A percentile compares a stretch with the other conserved stretches of the same genome.
Conservation (phyloP, 2,888 invertebrate species). For the Andrena trimmerana region DNA sequence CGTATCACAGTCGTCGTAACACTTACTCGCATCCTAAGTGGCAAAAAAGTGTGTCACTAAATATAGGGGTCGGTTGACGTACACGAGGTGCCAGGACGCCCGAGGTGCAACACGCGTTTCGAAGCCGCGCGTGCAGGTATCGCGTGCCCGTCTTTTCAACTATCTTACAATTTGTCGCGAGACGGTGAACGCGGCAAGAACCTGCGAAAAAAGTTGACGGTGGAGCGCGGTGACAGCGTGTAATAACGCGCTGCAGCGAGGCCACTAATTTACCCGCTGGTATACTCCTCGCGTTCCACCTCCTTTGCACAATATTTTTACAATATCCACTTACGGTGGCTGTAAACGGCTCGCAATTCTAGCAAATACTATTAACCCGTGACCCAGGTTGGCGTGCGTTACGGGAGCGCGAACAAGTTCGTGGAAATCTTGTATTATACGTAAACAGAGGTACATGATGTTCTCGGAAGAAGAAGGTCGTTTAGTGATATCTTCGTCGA, state of each 20-base stretch:
- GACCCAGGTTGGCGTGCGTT: background rate
- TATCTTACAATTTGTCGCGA: slow-evolving; percentile 47
- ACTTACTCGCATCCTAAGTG: background rate
- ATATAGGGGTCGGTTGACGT: slow-evolving; percentile 35
- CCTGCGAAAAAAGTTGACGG: slow-evolving; percentile 31
- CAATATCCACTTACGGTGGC: background rate
- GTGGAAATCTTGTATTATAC: slow-evolving; percentile 7
- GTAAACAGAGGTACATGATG: background rate
- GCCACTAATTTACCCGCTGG: slow-evolving; percentile 18
- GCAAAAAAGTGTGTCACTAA: slow-evolving; percentile 54
- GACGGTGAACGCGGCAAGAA: slow-evolving; percentile 14
- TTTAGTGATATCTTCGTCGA: background rate
- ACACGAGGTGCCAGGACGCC: slow-evolving; percentile 26
- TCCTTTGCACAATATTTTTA: background rate
- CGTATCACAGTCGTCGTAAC: background rate
- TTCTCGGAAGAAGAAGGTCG: background rate
- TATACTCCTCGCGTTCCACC: slow-evolving; percentile 29
- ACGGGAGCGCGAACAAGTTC: slow-evolving; percentile 9
- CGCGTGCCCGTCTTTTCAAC: slow-evolving; percentile 43
- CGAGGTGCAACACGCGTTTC: slow-evolving; percentile 40
- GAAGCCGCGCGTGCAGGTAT: slow-evolving; percentile 22
- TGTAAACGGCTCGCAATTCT: background rate
- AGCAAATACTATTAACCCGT: slow-evolving; percentile 28
- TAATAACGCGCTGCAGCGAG: slow-evolving; percentile 35
- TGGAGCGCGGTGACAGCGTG: slow-evolving; percentile 43